Evolutionary conservation across 2,113 vertebrate species (phyloP).

Genomic region (Ptilorrhoa leucosticta): DNA sequence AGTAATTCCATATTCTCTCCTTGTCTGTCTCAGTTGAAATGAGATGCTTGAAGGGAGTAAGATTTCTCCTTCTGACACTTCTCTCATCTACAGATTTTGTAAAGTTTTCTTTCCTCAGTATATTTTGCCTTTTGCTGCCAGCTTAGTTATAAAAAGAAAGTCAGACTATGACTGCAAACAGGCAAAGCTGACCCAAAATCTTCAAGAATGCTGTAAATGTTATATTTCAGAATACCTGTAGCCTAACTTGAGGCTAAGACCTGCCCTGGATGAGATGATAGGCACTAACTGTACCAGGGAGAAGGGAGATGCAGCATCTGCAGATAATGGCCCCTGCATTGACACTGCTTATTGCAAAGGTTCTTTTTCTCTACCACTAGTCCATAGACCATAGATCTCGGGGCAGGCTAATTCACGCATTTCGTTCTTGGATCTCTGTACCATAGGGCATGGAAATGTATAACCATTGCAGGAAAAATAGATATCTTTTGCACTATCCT

Average conservation of each 20-base stretch:
- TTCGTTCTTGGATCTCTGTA: not conserved
- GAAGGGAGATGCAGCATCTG: not conserved
- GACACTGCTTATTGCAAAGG: not conserved
- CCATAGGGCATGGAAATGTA: not conserved
- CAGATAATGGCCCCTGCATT: not conserved
- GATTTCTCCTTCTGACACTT: not conserved
- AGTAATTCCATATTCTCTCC: not conserved
- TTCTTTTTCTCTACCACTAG: not conserved
- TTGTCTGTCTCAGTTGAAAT: not conserved
- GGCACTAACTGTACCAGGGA: not conserved
- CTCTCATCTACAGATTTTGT: not conserved
- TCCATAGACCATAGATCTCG: not conserved
- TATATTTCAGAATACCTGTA: not conserved
- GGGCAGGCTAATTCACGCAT: not conserved
- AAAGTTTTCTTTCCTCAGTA: not conserved
- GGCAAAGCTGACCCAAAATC: not conserved
- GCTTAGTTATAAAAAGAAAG: not conserved
- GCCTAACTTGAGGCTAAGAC: not conserved
- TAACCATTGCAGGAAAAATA: not conserved
- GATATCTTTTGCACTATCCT: not conserved
- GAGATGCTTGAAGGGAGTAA: not conserved
- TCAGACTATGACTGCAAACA: not conserved
- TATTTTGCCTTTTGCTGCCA: not conserved
- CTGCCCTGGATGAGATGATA: not conserved
- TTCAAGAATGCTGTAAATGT: not conserved